A percentile compares a stretch with the other conserved stretches of the same genome.
phyloP scores from a whole-genome alignment of 1,140 invertebrate genomes.

The Brachionus rotundiformis region DNA sequence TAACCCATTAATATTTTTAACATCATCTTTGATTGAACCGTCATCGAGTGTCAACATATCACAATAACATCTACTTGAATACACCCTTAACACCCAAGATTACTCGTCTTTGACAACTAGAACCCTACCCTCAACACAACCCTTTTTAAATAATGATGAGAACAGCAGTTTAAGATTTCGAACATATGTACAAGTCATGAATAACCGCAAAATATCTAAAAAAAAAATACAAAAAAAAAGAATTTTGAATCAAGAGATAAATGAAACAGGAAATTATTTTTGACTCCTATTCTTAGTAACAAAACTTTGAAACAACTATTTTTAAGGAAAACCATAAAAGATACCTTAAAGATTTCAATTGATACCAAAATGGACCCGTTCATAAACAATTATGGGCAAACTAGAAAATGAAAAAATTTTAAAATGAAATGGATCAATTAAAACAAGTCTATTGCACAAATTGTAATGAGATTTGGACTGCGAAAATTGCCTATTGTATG shows the following conservation, averaged over 20 bases:
- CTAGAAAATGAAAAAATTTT: background rate
- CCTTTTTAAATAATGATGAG: too few species aligned
- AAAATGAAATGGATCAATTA: background rate
- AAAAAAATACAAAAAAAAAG: background rate
- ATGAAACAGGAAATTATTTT: background rate
- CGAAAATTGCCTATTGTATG: background rate
- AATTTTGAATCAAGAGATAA: background rate
- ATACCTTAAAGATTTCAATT: background rate
- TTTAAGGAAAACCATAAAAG: background rate
- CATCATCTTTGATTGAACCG: background rate
- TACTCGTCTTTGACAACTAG: background rate
- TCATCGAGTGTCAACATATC: background rate
- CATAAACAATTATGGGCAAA: background rate
- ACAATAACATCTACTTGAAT: conserved; percentile 4
- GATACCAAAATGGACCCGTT: background rate
- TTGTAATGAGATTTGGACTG: background rate
- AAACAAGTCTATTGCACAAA: background rate
- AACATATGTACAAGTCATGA: background rate
- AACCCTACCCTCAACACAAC: background rate
- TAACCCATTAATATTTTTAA: background rate
- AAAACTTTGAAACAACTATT: background rate
- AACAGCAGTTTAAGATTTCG: background rate
- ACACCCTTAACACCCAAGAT: conserved; percentile 5
- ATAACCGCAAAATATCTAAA: background rate
- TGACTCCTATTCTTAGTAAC: background rate